Evolutionary conservation across 2,888 invertebrate genomes (phyloP), one percentile per base, ranked within the genome.

Genomic region (Zygaena filipendulae): DNA sequence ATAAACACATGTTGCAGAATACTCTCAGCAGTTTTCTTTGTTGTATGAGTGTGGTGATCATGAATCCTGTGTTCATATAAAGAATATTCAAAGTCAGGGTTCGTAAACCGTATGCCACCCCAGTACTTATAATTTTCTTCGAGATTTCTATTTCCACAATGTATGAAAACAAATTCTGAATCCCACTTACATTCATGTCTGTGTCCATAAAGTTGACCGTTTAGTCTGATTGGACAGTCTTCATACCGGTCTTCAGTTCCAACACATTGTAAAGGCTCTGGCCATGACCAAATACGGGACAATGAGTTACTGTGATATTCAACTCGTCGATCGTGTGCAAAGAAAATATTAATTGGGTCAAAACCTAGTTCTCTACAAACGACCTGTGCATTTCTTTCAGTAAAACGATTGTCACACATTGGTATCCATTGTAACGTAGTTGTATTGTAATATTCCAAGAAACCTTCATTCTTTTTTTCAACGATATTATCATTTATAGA

Each of bases 361-460:
- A 89, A 90, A 5, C 96, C 96, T 23, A 99, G 70, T 59, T 97
- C 94, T 11, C 94, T 83, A 54, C 99, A 99, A 0, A 97, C 95
- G 1, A 98, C 97, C 81, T 96, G 91, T 3, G 96, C 97, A 58
- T 97, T 98, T 47, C 97, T 84, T 59, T 97, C 95, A 0, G 97
- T 97, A 60, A 99, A 99, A 33, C 95, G 84, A 23, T 85, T 85
- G 63, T 99, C 99, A 66, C 99, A 99, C 71, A 97, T 88, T 0
- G 98, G 95, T 18, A 97, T 92, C 95, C 97, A 97, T 54, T 97
- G 97, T 10, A 94, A 80, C 0, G 97, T 96, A 2, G 99, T 98
- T 43, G 84, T 85, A 53, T 99, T 99, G 59, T 92, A 98, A 55
- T 95, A 91, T 71, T 98, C 96, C 34, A 98, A 63, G 52, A 97